These are phyloP conservation scores for Etheostoma spectabile DNA, from an alignment of 2,113 vertebrate genomes.

Conservation along the genomic window DNA sequence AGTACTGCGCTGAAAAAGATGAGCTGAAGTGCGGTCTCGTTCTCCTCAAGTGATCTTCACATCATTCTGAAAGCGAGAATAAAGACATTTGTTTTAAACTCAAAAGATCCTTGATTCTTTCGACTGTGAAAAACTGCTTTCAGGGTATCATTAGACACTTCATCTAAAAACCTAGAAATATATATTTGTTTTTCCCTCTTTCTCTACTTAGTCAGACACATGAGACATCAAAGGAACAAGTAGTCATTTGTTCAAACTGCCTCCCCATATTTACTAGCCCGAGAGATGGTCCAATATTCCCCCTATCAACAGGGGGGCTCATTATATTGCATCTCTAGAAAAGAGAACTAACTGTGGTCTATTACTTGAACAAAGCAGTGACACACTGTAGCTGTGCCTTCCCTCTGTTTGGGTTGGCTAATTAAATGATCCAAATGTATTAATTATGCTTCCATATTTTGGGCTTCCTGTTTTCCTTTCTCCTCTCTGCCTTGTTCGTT, in stretches of 20 bases:
- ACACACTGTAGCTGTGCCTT: conserved; percentile 60
- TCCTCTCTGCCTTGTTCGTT: conserved; percentile 70
- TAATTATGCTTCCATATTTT: conserved; percentile 78
- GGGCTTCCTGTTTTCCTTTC: conserved; percentile 57
- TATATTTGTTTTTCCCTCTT: conserved; percentile 39
- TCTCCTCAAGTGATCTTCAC: conserved; percentile 79
- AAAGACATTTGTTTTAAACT: conserved; percentile 50
- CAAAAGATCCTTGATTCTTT: conserved; percentile 31
- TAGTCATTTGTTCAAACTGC: conserved; percentile 70
- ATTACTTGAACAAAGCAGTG: conserved; percentile 71
- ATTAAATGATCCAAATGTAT: conserved; percentile 80
- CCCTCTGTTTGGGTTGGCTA: conserved; percentile 65
- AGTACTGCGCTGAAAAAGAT: conserved; percentile 45
- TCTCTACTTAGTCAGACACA: conserved; percentile 58
- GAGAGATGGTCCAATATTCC: conserved; percentile 53
- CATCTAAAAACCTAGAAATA: conserved; percentile 26
- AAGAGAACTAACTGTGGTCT: conserved; percentile 54
- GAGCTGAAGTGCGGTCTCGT: conserved; percentile 31
- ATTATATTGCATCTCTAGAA: conserved; percentile 58
- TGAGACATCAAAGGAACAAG: conserved; percentile 73
- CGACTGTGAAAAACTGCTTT: conserved; percentile 18
- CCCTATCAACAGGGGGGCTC: conserved; percentile 67
- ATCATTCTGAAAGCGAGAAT: conserved; percentile 87
- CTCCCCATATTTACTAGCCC: conserved; percentile 60
- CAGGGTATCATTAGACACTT: conserved; percentile 42